Percentiles rank a stretch among this genome's conserved stretches.
These are phyloP conservation scores for Crossocerus cetratus DNA, from an alignment of 2,888 invertebrate genomes.

Conservation along the genomic window DNA sequence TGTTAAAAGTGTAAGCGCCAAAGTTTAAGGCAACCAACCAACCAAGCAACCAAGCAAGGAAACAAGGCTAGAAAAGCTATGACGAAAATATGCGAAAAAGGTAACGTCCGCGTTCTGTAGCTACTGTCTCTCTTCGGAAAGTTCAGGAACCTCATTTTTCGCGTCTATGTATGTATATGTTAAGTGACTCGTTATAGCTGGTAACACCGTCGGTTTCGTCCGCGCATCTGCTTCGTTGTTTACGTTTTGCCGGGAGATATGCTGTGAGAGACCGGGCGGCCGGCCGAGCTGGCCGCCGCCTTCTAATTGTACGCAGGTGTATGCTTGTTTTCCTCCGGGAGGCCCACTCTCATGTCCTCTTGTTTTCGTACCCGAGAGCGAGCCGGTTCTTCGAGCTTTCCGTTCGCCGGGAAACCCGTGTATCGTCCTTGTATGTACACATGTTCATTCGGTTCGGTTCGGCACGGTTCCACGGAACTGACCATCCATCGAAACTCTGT, in stretches of 20 bases:
- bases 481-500: constrained; percentile 15
- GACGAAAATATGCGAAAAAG: constrained; percentile 23
- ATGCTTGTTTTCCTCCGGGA: too few species aligned
- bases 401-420: constrained; percentile 37
- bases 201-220: constrained; percentile 39
- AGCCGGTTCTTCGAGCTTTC: constrained; percentile 60
- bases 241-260: constrained; percentile 3
- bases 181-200: constrained; percentile 15
- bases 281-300: constrained; percentile 42
- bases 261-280: constrained; percentile 52
- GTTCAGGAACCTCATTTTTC: constrained; percentile 12
- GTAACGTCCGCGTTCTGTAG: constrained; percentile 35
- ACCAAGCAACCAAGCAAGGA: too few species aligned
- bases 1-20: constrained; percentile 16
- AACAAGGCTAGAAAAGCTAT: not conserved
- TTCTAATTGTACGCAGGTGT: constrained; percentile 18
- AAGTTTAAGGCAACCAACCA: not conserved
- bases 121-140: constrained; percentile 5
- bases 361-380: constrained; percentile 48
- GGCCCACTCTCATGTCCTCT: constrained; percentile 19
- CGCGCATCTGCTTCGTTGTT: constrained; percentile 31
- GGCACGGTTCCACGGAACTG: constrained; percentile 33
- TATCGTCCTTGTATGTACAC: constrained; percentile 29
- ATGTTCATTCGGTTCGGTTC: constrained; percentile 40
- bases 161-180: not conserved